Evolutionary conservation across 2,888 invertebrate species (phyloP).

Genomic region (Hedya salicella): DNA sequence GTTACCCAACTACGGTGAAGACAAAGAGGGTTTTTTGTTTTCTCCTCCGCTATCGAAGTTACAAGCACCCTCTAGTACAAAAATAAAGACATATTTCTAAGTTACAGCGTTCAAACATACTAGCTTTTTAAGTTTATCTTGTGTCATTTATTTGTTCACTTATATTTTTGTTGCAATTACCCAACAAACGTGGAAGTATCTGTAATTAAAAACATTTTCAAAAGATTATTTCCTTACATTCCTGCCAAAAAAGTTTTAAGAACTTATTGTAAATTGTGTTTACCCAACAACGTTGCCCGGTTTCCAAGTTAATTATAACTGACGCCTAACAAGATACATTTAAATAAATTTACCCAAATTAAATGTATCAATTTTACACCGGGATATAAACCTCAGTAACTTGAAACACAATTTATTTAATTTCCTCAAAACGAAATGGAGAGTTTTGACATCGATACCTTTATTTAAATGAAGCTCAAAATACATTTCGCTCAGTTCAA

Average conservation of each 20-base stretch:
- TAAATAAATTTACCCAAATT: conserved; percentile 26
- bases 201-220: background rate
- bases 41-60: too few relatives aligned
- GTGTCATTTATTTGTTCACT: too few relatives aligned
- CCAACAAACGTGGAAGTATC: too few relatives aligned
- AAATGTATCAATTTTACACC: conserved; percentile 37
- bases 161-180: too few relatives aligned
- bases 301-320: conserved; percentile 33
- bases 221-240: background rate
- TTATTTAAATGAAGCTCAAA: conserved; percentile 29
- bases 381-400: conserved; percentile 35
- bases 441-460: conserved; percentile 36
- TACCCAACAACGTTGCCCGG: conserved; percentile 15
- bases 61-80: too few relatives aligned
- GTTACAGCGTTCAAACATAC: too few relatives aligned
- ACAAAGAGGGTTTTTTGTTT: too few relatives aligned
- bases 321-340: conserved; percentile 16
- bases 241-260: background rate
- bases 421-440: conserved; percentile 37
- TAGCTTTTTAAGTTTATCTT: too few relatives aligned
- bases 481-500: conserved; percentile 17
- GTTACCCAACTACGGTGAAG: too few relatives aligned
- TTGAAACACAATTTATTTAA: conserved; percentile 43
- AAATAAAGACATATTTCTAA: too few relatives aligned
- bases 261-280: conserved; percentile 8